Percentiles rank a stretch among this genome's conserved stretches.
phyloP scores from a whole-genome alignment of 2,888 invertebrate species.

The Andrena haemorrhoa region DNA sequence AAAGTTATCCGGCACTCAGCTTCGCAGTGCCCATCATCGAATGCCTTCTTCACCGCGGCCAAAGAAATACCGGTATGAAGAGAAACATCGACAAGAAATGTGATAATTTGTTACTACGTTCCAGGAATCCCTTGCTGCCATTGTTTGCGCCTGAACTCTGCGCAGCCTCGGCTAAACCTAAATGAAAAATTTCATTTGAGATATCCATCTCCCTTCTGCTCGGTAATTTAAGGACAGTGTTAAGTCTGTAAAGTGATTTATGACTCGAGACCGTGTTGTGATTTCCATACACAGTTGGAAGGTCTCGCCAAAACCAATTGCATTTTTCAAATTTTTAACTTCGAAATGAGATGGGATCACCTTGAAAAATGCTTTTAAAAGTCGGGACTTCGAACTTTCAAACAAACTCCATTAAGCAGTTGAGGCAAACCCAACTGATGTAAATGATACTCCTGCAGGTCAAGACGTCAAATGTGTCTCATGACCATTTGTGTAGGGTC shows the following conservation, averaged over 20 bases:
- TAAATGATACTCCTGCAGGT: too few relatives aligned
- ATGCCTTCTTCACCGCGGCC: conserved; percentile 78
- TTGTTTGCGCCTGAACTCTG: conserved; percentile 78
- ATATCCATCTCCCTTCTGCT: too few relatives aligned
- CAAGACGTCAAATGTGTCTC: too few relatives aligned
- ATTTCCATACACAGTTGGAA: neutral
- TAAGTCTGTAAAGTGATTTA: neutral
- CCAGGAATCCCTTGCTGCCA: conserved; percentile 57
- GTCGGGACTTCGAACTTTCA: too few relatives aligned
- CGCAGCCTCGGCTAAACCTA: conserved; percentile 82
- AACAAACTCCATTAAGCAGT: too few relatives aligned
- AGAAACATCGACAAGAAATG: conserved; percentile 70
- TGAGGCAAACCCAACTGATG: too few relatives aligned
- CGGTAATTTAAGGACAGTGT: neutral
- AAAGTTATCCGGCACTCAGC: conserved; percentile 76
- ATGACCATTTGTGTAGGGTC: too few relatives aligned
- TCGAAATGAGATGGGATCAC: too few relatives aligned
- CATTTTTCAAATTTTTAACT: too few relatives aligned
- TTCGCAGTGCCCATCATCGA: conserved; percentile 71
- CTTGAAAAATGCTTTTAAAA: too few relatives aligned
- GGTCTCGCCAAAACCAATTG: neutral
- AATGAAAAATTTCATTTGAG: conserved; percentile 9
- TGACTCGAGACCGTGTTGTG: neutral
- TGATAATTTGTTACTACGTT: conserved; percentile 64
- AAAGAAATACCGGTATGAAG: conserved; percentile 64